Conservation (phyloP, 2,797 vertebrate species). For the Myotis vivesi region DNA sequence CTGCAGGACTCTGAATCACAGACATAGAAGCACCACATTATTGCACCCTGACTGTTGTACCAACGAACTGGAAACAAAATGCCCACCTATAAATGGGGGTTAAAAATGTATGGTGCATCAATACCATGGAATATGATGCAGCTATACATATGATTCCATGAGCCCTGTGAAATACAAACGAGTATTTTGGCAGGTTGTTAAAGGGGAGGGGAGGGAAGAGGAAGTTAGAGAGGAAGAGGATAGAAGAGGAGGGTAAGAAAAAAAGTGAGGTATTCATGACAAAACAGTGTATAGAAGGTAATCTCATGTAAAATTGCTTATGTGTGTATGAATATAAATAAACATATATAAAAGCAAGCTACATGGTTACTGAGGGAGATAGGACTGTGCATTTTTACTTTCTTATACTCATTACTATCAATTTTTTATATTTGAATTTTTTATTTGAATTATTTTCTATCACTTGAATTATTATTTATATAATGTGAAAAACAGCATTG, state of each 20-base stretch:
- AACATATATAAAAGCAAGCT: neutral
- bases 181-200: neutral
- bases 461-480: conserved; percentile 3
- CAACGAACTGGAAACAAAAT: conserved; percentile 26
- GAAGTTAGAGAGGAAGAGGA: neutral
- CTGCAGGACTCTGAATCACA: neutral
- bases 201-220: neutral
- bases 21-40: neutral
- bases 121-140: neutral
- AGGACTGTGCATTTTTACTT: neutral
- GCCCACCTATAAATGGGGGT: neutral
- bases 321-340: neutral
- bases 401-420: neutral
- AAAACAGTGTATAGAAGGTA: neutral
- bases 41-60: neutral
- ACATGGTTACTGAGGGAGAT: neutral
- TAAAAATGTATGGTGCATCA: neutral
- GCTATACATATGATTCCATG: neutral
- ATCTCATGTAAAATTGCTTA: neutral
- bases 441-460: neutral
- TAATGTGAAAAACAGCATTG: neutral
- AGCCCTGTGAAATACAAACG: neutral
- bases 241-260: neutral
- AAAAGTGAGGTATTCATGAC: neutral
- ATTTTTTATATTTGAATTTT: conserved; percentile 15